phyloP scores from a whole-genome alignment of 2,888 invertebrate species.

The Nomada fucata region DNA sequence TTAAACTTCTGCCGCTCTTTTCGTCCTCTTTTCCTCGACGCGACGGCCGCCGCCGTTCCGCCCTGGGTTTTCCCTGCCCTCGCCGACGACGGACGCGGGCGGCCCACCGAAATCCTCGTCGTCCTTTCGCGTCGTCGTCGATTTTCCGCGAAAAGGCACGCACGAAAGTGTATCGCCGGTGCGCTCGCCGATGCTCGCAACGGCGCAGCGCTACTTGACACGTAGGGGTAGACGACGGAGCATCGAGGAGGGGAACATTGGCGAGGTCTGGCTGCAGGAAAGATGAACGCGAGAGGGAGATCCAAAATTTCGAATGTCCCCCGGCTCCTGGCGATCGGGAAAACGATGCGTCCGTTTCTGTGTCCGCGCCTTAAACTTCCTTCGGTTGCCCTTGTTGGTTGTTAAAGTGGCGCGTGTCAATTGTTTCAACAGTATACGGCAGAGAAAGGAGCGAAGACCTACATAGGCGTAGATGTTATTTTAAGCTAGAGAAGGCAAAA shows the following conservation, averaged over 20 bases:
- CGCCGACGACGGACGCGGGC: constrained; percentile 24
- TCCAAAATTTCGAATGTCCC: constrained; percentile 22
- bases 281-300: constrained; percentile 48
- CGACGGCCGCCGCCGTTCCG: constrained; percentile 6
- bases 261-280: constrained; percentile 37
- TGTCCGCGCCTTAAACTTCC: not conserved
- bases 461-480: too few species aligned
- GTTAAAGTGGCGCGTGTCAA: not conserved
- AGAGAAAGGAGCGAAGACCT: too few species aligned
- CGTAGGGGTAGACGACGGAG: constrained; percentile 30
- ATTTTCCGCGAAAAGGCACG: constrained; percentile 62
- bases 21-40: constrained; percentile 30
- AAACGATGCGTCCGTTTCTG: constrained; percentile 18
- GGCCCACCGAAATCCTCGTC: constrained; percentile 29
- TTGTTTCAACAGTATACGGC: too few species aligned
- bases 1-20: constrained; percentile 58
- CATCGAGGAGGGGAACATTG: constrained; percentile 43
- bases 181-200: constrained; percentile 39
- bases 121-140: constrained; percentile 42
- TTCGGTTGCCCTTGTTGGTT: not conserved
- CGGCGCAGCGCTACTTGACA: constrained; percentile 27
- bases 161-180: constrained; percentile 49
- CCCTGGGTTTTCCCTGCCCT: constrained; percentile 13
- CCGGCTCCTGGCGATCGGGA: not conserved
- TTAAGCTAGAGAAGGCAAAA: not conserved